These are phyloP conservation scores for Folsomia candida DNA, from an alignment of 2,888 invertebrate species.

Conservation along the genomic window DNA sequence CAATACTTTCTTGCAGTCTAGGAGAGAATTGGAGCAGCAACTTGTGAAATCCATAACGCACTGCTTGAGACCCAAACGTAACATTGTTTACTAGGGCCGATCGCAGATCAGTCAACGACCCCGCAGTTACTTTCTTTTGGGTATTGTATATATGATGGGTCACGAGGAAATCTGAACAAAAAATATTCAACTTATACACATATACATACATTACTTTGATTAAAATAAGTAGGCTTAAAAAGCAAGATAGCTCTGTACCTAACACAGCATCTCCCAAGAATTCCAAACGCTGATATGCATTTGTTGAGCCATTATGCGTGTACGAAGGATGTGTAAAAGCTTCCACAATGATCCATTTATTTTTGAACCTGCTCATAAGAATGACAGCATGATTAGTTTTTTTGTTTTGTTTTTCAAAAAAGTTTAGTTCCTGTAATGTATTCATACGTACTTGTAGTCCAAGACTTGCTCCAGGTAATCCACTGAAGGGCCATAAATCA, in stretches of 20 bases:
- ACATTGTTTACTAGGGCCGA: constrained; percentile 95
- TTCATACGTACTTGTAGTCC: constrained; percentile 63
- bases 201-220: no score
- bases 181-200: no score
- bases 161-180: constrained; percentile 87
- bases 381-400: no score
- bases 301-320: constrained; percentile 74
- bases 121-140: constrained; percentile 63
- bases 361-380: constrained; percentile 32
- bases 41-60: constrained; percentile 80
- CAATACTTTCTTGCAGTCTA: constrained; percentile 59
- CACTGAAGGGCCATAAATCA: background rate
- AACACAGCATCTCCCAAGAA: constrained; percentile 88
- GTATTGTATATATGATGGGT: constrained; percentile 83
- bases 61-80: constrained; percentile 86
- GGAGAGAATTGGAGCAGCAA: constrained; percentile 62
- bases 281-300: constrained; percentile 84
- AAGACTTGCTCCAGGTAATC: constrained; percentile 62
- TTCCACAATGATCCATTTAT: constrained; percentile 55
- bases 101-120: constrained; percentile 85
- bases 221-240: no score
- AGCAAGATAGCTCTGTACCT: constrained; percentile 53
- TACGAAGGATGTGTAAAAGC: constrained; percentile 92
- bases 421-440: no score
- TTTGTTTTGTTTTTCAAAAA: no score